These are phyloP conservation scores for Ostrea edulis DNA, from an alignment of 1,140 invertebrate genomes.

Conservation along the genomic window DNA sequence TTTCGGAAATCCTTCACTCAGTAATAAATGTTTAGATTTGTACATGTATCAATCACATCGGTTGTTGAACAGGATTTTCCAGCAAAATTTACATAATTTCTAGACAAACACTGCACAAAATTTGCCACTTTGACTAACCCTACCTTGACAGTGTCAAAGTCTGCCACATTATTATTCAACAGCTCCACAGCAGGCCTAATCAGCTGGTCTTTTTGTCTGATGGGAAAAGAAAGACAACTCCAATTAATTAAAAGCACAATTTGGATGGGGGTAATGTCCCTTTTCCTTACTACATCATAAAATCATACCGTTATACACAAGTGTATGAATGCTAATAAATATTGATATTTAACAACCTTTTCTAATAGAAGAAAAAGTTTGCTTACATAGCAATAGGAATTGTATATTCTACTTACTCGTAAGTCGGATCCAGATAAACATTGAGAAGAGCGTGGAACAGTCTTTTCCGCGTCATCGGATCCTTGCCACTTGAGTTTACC, in stretches of 20 bases:
- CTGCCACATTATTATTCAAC: conserved; percentile 79
- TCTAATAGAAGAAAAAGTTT: too few relatives aligned
- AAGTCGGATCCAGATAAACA: conserved; percentile 80
- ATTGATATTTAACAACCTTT: too few relatives aligned
- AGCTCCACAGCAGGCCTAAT: conserved; percentile 79
- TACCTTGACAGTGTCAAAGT: conserved; percentile 80
- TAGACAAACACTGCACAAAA: not conserved
- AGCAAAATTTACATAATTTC: conserved; percentile 11
- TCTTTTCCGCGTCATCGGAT: conserved; percentile 73
- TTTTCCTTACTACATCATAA: not conserved
- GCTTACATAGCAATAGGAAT: too few relatives aligned
- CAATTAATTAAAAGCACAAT: not conserved
- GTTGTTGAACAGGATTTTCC: not conserved
- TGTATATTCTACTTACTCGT: conserved; percentile 76
- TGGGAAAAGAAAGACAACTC: conserved; percentile 44
- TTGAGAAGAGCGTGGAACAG: conserved; percentile 80
- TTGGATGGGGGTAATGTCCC: not conserved
- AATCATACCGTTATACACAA: too few relatives aligned
- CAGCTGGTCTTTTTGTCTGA: conserved; percentile 75
- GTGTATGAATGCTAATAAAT: too few relatives aligned
- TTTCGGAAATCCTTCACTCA: too few relatives aligned
- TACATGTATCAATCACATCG: not conserved
- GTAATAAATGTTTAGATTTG: not conserved
- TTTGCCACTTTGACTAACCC: conserved; percentile 19
- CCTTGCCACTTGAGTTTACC: conserved; percentile 78